Conservation (phyloP, 2,797 vertebrate species). For the Microtus obscurus region DNA sequence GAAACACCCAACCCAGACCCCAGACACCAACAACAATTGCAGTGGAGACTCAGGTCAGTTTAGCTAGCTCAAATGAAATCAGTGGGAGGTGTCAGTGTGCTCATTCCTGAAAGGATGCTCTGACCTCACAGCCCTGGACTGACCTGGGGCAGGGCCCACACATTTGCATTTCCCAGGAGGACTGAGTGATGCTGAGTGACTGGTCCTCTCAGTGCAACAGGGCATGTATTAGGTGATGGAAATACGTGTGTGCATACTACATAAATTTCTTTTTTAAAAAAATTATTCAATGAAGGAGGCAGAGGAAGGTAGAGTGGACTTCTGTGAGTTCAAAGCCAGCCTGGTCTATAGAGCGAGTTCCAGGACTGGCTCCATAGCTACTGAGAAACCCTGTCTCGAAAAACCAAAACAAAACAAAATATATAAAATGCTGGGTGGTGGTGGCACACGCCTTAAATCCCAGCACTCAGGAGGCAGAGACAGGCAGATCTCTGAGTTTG, state of each 20-base stretch:
- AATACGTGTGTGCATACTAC: not conserved
- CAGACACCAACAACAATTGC: too few species aligned
- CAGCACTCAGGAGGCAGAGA: too few species aligned
- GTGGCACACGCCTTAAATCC: too few species aligned
- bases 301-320: too few species aligned
- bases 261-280: not conserved
- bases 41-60: not conserved
- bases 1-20: not conserved
- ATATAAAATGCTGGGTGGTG: too few species aligned
- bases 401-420: too few species aligned
- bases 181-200: not conserved
- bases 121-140: not conserved
- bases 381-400: too few species aligned
- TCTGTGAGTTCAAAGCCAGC: too few species aligned
- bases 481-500: too few species aligned
- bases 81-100: not conserved
- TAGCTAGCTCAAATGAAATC: not conserved
- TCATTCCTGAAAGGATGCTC: not conserved
- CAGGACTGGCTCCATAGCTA: too few species aligned
- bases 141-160: not conserved
- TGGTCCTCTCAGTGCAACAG: not conserved
- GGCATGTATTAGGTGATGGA: not conserved
- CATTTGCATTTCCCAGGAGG: not conserved
- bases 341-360: too few species aligned
- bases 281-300: too few species aligned